Conservation (phyloP, 1,140 invertebrate species). For the Gryon sp. region DNA sequence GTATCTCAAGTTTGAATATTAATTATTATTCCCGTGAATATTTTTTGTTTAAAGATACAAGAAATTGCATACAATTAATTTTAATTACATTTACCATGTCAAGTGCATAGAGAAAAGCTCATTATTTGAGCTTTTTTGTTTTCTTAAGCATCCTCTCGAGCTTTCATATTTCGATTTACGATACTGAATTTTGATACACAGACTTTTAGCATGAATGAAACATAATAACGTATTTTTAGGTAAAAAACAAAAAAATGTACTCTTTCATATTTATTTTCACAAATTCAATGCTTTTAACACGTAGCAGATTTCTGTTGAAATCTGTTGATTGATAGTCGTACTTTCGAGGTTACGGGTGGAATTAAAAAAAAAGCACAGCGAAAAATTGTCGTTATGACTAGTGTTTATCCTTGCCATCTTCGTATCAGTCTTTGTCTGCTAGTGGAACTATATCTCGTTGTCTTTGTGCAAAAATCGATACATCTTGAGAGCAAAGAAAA, state of each 20-base stretch:
- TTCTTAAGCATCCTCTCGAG: neutral
- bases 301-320: no score
- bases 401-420: conserved; percentile 28
- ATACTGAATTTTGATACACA: neutral
- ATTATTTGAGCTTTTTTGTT: neutral
- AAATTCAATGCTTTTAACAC: no score
- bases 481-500: conserved; percentile 43
- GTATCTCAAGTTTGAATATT: no score
- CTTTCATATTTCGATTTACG: neutral
- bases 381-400: neutral
- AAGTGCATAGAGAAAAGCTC: conserved; percentile 8
- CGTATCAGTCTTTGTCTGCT: conserved; percentile 7
- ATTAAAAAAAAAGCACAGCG: neutral
- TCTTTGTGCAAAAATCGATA: conserved; percentile 53
- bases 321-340: no score
- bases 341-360: neutral
- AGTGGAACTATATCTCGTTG: conserved; percentile 25
- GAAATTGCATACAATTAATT: conserved; percentile 34
- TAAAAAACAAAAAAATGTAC: no score
- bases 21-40: no score
- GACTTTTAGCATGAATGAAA: neutral
- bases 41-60: no score
- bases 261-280: no score
- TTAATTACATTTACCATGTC: conserved; percentile 36
- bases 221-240: no score